Conservation (phyloP, 2,797 vertebrate species). For the Catamblyrhynchus diadema region DNA sequence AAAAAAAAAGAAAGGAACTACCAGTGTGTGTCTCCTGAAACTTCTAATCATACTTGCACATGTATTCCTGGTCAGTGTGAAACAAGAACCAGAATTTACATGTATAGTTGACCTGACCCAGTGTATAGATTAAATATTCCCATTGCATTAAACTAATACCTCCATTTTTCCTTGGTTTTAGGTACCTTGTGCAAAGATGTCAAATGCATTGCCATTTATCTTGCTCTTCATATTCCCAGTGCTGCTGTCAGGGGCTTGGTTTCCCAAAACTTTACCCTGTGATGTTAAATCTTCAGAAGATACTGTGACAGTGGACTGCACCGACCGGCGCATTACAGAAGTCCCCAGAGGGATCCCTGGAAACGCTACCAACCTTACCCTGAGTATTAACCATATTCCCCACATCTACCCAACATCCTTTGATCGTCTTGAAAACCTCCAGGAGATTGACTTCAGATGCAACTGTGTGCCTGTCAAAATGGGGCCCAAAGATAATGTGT, state of each 20-base stretch:
- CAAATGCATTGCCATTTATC: slow-evolving; percentile 55
- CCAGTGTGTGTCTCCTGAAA: not conserved
- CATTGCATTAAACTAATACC: not conserved
- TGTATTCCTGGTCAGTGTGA: fast-evolving
- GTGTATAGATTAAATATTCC: not conserved
- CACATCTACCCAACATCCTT: slow-evolving; percentile 81
- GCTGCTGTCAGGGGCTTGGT: slow-evolving; percentile 17
- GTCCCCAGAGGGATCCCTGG: slow-evolving; percentile 85
- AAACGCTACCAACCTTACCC: slow-evolving; percentile 89
- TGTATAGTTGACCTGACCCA: not conserved
- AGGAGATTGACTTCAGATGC: slow-evolving; percentile 92
- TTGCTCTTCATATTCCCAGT: slow-evolving; percentile 61
- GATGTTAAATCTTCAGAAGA: not conserved
- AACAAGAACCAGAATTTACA: not conserved
- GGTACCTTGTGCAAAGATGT: slow-evolving; percentile 31
- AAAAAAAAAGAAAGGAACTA: not conserved
- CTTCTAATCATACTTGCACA: not conserved
- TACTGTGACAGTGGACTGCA: slow-evolving; percentile 86
- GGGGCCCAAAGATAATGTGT: slow-evolving; percentile 86
- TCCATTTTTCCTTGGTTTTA: slow-evolving; percentile 63
- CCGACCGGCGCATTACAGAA: slow-evolving; percentile 74
- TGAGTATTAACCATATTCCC: slow-evolving; percentile 91
- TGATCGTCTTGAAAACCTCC: slow-evolving; percentile 77
- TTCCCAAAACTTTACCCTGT: too few relatives aligned
- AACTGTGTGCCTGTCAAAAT: slow-evolving; percentile 89